A percentile compares a stretch with the other conserved stretches of the same genome.
phyloP scores from a whole-genome alignment of 2,113 vertebrate genomes.

The Dissostichus mawsoni region DNA sequence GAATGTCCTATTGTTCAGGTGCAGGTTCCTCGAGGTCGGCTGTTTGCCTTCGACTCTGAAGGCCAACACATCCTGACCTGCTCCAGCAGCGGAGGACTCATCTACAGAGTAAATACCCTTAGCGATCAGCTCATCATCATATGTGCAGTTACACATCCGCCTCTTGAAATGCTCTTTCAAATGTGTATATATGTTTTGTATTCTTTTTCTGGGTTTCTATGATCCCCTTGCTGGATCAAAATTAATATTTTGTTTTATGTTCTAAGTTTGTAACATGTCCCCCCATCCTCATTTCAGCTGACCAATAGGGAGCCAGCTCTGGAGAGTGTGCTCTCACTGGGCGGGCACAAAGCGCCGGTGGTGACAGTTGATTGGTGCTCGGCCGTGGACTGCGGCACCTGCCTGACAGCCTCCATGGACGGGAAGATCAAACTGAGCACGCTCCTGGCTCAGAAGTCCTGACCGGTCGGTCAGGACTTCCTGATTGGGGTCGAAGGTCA shows the following conservation, averaged over 20 bases:
- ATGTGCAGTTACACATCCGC: neutral
- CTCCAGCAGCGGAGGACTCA: conserved; percentile 90
- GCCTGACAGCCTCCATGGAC: conserved; percentile 97
- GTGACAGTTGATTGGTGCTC: conserved; percentile 98
- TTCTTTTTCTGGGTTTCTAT: neutral
- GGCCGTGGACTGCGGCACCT: conserved; percentile 96
- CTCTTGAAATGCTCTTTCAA: neutral
- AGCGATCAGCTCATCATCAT: neutral
- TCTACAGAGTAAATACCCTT: conserved; percentile 88
- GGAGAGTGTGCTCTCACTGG: conserved; percentile 91
- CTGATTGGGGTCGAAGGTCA: neutral
- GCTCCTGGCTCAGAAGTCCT: conserved; percentile 89
- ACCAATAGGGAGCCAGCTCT: conserved; percentile 87
- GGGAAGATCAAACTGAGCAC: conserved; percentile 98
- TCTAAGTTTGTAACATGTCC: neutral
- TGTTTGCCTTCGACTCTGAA: conserved; percentile 97
- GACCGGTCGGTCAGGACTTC: neutral
- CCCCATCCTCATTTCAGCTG: conserved; percentile 78
- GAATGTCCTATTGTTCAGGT: conserved; percentile 81
- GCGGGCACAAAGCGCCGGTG: conserved; percentile 94
- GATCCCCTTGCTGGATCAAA: too few relatives aligned
- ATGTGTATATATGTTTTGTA: neutral
- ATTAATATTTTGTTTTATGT: neutral
- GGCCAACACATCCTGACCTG: conserved; percentile 95
- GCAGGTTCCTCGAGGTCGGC: conserved; percentile 92